A percentile compares a stretch with the other conserved stretches of the same genome.
Conservation (phyloP, 2,113 vertebrate genomes). For the Phylloscopus trochilus region DNA sequence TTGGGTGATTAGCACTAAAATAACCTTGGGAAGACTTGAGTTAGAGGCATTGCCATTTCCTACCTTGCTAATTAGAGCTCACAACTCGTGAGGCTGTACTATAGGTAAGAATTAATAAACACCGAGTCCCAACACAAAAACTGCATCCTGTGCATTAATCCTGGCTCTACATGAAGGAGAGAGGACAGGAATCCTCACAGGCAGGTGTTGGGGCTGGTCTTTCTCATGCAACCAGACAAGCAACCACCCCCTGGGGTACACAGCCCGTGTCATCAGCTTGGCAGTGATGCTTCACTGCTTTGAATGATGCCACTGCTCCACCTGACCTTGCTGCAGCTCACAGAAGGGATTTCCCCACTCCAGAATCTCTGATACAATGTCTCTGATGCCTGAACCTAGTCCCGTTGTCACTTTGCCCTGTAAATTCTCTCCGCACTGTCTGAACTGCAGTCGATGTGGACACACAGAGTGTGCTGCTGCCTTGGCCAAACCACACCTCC, state of each 20-base stretch:
- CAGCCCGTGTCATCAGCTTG: background rate
- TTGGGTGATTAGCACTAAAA: too few species aligned
- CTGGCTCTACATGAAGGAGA: too few species aligned
- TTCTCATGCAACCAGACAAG: background rate
- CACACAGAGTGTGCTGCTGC: background rate
- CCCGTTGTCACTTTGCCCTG: too few species aligned
- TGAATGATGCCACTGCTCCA: background rate
- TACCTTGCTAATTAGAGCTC: too few species aligned
- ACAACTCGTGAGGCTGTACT: too few species aligned
- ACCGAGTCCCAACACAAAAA: too few species aligned
- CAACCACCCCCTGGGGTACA: background rate
- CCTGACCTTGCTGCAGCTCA: background rate
- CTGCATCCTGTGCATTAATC: too few species aligned
- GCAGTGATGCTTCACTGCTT: background rate
- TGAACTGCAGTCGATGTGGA: rapidly evolving
- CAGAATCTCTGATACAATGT: background rate
- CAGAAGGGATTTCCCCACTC: background rate
- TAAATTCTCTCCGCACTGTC: background rate
- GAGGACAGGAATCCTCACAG: too few species aligned
- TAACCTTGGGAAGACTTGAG: too few species aligned
- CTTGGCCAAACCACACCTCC: background rate
- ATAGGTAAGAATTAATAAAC: too few species aligned
- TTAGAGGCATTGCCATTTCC: too few species aligned
- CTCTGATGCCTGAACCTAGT: background rate
- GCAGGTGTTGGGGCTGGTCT: rapidly evolving